Evolutionary conservation across 2,888 invertebrate genomes (phyloP), one percentile per base, ranked within the genome.

Genomic region (Heliconius charithonia): DNA sequence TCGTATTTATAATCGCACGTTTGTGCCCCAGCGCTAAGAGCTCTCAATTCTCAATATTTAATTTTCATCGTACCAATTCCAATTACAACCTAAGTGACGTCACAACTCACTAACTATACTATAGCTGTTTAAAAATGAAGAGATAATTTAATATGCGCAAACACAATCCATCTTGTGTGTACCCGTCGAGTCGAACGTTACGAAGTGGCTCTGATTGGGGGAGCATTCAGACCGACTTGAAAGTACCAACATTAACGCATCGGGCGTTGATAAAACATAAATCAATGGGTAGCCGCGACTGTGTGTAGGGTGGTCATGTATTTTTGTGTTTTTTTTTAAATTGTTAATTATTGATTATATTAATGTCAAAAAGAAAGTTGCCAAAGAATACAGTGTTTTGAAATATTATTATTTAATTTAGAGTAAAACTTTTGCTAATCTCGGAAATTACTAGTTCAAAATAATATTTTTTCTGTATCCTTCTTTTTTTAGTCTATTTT

Each of bases 181-280:
- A 79, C 66, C 71, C 51, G 79, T 80, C 81, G 75, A 19, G 78
- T 78, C 80, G 77, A 75, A 73, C 76, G 79, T n/a, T 71, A 13
- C 66, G 63, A 70, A 71, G 71, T 65, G 80, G 74, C 76, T 74
- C 56, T 82, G 81, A 82, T 82, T 78, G 81, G 82, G 78, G 79
- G 41, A 72, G 75, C 79, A 79, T 81, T 83, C 80, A 81, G 81
- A 77, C 72, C 79, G 83, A 83, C 84, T 83, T 83, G 83, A 84
- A 84, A 85, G 83, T 85, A 85, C 85, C 82, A 83, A 85, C 85
- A 86, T 87, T 88, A 87, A 86, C 88, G 87, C 87, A 84, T 87
- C 82, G 85, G 72, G 77, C 82, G 82, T 84, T 89, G 87, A 87
- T 88, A 85, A 81, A 81, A 84, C 85, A 86, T 88, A 87, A 89